These are phyloP conservation scores for Danionella cerebrum DNA, from an alignment of 2,113 vertebrate genomes.

Conservation along the genomic window DNA sequence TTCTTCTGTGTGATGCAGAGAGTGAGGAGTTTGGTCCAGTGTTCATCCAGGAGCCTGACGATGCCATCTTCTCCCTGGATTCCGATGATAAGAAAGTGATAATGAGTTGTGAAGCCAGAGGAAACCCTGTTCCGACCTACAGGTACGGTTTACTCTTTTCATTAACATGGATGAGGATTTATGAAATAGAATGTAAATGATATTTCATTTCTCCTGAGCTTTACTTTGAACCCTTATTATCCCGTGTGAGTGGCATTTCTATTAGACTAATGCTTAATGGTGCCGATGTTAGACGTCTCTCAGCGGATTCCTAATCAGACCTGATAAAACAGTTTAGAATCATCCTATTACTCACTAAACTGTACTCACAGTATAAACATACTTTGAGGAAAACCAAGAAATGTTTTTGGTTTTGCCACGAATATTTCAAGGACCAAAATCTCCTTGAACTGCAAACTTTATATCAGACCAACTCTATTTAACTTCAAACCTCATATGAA, in stretches of 20 bases:
- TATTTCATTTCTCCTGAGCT: conserved; percentile 6
- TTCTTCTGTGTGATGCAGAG: conserved; percentile 61
- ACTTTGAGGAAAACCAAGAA: neutral
- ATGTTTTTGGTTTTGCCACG: neutral
- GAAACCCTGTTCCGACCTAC: conserved; percentile 78
- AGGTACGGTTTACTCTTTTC: conserved; percentile 63
- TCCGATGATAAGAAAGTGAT: conserved; percentile 87
- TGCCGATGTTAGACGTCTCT: neutral
- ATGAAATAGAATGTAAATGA: conserved; percentile 15
- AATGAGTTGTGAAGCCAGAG: conserved; percentile 81
- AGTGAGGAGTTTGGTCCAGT: conserved; percentile 84
- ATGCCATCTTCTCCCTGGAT: conserved; percentile 79
- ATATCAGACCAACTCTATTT: too few species aligned
- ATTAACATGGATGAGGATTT: neutral
- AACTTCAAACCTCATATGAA: too few species aligned
- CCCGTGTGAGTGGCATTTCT: conserved; percentile 8
- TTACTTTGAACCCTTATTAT: conserved; percentile 10
- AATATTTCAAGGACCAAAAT: too few species aligned
- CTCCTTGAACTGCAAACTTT: too few species aligned
- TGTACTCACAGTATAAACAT: neutral
- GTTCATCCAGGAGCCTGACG: conserved; percentile 85
- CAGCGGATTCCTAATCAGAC: neutral
- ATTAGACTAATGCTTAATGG: conserved; percentile 1
- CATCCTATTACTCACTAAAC: neutral
- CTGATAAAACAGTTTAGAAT: neutral